Evolutionary conservation across 2,113 vertebrate genomes (phyloP).

Genomic region (Sceloporus undulatus): DNA sequence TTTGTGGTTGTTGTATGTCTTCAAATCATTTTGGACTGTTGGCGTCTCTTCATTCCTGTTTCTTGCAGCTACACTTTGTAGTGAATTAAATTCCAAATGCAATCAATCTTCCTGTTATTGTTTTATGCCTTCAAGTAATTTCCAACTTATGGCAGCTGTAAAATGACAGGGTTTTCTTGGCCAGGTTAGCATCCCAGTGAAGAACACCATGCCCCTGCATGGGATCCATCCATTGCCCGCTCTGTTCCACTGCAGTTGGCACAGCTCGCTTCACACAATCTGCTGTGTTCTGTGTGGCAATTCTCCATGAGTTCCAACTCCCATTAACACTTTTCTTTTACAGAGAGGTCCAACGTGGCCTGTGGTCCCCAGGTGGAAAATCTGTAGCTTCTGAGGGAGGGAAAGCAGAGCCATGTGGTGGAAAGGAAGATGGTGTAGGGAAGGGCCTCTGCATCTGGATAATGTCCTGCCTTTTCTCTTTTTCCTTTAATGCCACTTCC

Average conservation of each 20-base stretch:
- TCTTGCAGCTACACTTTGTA: no score
- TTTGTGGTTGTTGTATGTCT: no score
- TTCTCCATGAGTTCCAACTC: background rate
- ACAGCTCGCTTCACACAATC: no score
- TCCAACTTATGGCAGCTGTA: no score
- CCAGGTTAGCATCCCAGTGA: background rate
- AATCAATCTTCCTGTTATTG: no score
- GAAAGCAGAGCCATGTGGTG: background rate
- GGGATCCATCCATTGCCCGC: background rate
- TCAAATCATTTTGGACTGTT: no score
- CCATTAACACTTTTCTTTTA: background rate
- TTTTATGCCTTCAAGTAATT: no score
- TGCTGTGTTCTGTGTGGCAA: background rate
- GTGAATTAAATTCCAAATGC: no score
- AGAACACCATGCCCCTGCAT: background rate
- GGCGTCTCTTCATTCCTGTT: no score
- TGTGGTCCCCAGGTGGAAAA: background rate
- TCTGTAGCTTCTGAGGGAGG: background rate
- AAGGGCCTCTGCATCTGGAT: background rate
- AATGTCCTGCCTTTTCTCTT: background rate
- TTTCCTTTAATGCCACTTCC: constrained; percentile 27
- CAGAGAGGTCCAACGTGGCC: background rate
- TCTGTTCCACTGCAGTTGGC: background rate
- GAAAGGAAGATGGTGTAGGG: background rate
- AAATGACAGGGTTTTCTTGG: no score